Evolutionary conservation across 2,797 vertebrate genomes (phyloP).

Genomic region (Stomatorhinus walkeri): DNA sequence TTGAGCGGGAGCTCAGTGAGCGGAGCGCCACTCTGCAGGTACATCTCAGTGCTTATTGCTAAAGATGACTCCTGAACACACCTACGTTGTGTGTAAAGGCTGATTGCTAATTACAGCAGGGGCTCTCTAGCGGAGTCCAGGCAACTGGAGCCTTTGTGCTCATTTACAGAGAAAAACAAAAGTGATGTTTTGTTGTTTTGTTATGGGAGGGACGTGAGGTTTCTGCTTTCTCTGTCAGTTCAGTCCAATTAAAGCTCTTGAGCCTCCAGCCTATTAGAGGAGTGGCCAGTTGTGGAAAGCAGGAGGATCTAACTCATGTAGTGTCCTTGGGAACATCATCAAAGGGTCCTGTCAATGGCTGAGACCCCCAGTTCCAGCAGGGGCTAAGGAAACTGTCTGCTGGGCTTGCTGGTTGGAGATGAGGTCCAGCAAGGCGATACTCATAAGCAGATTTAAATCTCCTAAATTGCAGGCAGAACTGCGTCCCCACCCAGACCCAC

Average conservation of each 20-base stretch:
- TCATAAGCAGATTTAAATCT: slow-evolving; percentile 6
- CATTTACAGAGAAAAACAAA: not conserved
- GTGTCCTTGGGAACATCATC: slow-evolving; percentile 17
- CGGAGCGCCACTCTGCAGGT: slow-evolving; percentile 63
- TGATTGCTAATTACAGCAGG: not conserved
- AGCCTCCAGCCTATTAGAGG: not conserved
- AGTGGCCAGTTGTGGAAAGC: not conserved
- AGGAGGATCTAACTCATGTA: not conserved
- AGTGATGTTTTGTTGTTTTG: not conserved
- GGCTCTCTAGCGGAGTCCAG: not conserved
- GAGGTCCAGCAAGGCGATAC: not conserved
- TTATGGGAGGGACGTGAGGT: not conserved
- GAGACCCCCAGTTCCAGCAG: not conserved
- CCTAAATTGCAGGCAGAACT: not conserved
- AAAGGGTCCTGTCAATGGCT: slow-evolving; percentile 3
- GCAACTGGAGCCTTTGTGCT: not conserved
- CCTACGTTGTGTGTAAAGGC: not conserved
- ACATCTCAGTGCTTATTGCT: not conserved
- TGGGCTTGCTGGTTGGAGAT: not conserved
- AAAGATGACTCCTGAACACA: not conserved
- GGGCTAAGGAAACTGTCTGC: not conserved
- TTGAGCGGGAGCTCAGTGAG: slow-evolving; percentile 70
- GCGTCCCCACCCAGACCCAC: not conserved
- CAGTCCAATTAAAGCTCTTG: not conserved
- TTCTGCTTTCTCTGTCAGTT: not conserved